Base-by-base conservation (phyloP, 2,888 invertebrate species). In the Hoplodrina ambigua region DNA sequence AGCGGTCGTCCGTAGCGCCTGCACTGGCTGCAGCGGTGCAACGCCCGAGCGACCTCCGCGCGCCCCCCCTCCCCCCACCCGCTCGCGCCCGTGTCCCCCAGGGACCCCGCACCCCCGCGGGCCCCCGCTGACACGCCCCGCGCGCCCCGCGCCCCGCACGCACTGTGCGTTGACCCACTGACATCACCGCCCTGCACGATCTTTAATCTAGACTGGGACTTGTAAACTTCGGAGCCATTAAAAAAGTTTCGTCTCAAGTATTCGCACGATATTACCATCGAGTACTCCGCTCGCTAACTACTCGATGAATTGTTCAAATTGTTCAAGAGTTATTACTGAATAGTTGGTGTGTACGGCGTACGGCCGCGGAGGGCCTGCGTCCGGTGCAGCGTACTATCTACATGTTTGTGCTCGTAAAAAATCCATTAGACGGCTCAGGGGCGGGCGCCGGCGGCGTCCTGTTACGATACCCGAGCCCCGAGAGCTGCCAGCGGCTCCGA, bases 91-190 rank as follows among this genome's bases (percentile, higher is more conserved):
- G 25, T 25, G 37, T 81, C 87, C 37, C 37, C 37, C 37, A 8
- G 37, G 20, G 56, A 25, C 10, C 20, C 67, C 66, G 25, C 54
- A 41, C 84, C 64, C 72, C 65, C 57, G 56, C 50, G 64, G 20
- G 33, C 71, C 74, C 74, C 76, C 72, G 66, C 80, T 78, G 77
- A 67, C 78, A 77, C 75, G 74, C 75, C 83, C 78, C 85, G 80
- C 85, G 85, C 82, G 83, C 87, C 88, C 86, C 86, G 81, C 86
- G 81, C 88, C 85, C 88, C 87, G 87, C 92, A 94, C 95, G 95
- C 95, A 94, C 94, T 93, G 94, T 94, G 94, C 94, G 93, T 93
- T 93, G 95, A 95, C 95, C 95, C 93, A 95, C 94, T 95, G 94
- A 94, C 94, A 94, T 90, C 91, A 89, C 85, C 87, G 90, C 90